These are phyloP conservation scores for Crocidura indochinensis DNA, from an alignment of 2,797 vertebrate genomes.

Conservation along the genomic window DNA sequence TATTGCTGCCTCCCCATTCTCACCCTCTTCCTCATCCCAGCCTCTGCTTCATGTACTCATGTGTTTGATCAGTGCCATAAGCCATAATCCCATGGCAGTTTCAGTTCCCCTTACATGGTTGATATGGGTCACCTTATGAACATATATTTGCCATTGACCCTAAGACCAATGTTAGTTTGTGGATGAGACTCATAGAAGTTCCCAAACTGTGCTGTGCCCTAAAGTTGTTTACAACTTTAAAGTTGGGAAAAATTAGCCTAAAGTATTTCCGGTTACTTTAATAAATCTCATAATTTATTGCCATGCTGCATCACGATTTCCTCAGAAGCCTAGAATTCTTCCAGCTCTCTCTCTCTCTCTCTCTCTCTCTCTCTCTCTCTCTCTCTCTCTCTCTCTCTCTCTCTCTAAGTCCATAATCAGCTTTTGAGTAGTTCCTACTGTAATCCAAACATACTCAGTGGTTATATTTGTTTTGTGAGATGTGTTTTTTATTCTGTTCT, in stretches of 20 bases:
- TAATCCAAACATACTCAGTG: rapidly evolving
- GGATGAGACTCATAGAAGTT: rapidly evolving
- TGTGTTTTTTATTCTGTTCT: neutral
- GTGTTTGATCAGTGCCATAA: no score
- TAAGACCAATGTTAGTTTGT: neutral
- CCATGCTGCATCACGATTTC: rapidly evolving
- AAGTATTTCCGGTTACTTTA: neutral
- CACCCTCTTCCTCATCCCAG: no score
- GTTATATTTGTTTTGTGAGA: neutral
- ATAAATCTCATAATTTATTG: neutral
- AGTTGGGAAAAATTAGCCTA: no score
- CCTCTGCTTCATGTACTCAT: no score
- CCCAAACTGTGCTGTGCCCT: neutral
- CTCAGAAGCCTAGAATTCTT: rapidly evolving
- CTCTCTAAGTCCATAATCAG: rapidly evolving
- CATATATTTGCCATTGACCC: rapidly evolving
- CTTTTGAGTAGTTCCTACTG: no score
- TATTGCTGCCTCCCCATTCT: no score
- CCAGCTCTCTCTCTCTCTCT: no score
- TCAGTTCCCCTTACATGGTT: neutral
- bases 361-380: no score
- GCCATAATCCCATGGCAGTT: neutral
- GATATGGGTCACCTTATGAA: neutral
- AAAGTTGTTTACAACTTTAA: no score
- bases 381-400: no score